Base-by-base conservation (phyloP, 2,797 vertebrate species). In the Chaenodraco wilsoni region DNA sequence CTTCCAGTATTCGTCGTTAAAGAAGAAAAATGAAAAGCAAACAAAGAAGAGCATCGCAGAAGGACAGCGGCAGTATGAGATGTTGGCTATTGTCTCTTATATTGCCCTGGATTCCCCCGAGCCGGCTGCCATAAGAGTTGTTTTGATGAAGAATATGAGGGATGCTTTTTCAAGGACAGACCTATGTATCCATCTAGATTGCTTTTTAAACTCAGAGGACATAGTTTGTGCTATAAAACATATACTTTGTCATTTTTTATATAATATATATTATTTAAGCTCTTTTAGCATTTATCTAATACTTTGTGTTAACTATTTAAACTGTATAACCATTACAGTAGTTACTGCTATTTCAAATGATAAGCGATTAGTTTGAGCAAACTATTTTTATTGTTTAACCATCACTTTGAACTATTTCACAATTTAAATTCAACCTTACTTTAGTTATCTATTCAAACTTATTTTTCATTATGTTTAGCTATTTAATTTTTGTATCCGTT, bases 141-240 rank as follows among this genome's bases (percentile, higher is more conserved):
- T 91, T 89, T 86, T 90, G 86, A 91, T 90, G 81, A 88, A 78
- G 83, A 83, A 87, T 80, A 80, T 84, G 87, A 90, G 74, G 55
- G 84, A 84, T 88, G 73, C 51, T 76, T 81, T 82, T 85, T 65
- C 74, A 64, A 82, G 75, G 80, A 51, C 81, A 52, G 73, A 51
- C 70, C 75, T 81, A 58, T 17, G 67, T 3, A 67, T 64, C 59
- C 46, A 3, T 60, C 60, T 52, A 69, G 55, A 83, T 57, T 69
- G 76, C 65, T 60, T 81, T 81, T 84, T 49, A 78, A 79, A 82
- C 58, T 46, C 67, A 4, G 63, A 62, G 81, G 69, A 72, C 79
- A 79, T 71, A 84, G 82, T 76, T 83, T 66, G 68, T 0, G 16
- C 49, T 63, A 62, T 69, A 63, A 77, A 78, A 75, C 55, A 40